Base-by-base conservation (phyloP, 1,140 invertebrate genomes). In the Atta cephalotes region DNA sequence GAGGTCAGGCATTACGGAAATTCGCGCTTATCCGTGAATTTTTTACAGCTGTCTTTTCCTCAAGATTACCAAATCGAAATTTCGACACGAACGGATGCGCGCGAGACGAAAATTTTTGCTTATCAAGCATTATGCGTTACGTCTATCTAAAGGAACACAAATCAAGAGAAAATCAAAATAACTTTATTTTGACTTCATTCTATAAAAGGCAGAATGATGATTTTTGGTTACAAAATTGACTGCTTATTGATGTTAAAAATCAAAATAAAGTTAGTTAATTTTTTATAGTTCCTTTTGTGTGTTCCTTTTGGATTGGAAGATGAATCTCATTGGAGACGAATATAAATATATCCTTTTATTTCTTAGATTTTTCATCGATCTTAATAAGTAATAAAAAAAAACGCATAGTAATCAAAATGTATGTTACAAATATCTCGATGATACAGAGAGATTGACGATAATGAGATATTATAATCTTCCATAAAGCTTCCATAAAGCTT, bases 1-100 rank as follows among this genome's bases (percentile, higher is more conserved):
- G 79, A 88, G 81, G 60, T 62, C 68, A 25, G 12, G 0, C 68
- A 49, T 25, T 87, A 12, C 25, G 16, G 14, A n/a, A 14, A 80
- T 9, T 12, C 12, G 39, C 16, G 16, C 18, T 49, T 16, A 10
- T 31, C 4, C 56, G n/a, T 6, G n/a, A 49, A 49, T 78, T 7
- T 79, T 18, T 16, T 2, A 49, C 14, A 51, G 49, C 18, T 9
- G 5, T 1, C 3, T 28, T 1, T 1, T 28, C 16, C 31, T 45
- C 21, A 21, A 6, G 78, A 39, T 35, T 39, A 56, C 14, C n/a
- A 70, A 80, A 39, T 70, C 4, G 6, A 21, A 56, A 21, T 70
- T 68, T 68, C 63, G 28, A 51, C 12, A 31, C 56, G 28, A 14
- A 14, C 45, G 60, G 28, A n/a, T 51, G 51, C 53, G 5, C 9